Evolutionary conservation across 2,113 vertebrate species (phyloP).

Genomic region (Mesocricetus auratus): DNA sequence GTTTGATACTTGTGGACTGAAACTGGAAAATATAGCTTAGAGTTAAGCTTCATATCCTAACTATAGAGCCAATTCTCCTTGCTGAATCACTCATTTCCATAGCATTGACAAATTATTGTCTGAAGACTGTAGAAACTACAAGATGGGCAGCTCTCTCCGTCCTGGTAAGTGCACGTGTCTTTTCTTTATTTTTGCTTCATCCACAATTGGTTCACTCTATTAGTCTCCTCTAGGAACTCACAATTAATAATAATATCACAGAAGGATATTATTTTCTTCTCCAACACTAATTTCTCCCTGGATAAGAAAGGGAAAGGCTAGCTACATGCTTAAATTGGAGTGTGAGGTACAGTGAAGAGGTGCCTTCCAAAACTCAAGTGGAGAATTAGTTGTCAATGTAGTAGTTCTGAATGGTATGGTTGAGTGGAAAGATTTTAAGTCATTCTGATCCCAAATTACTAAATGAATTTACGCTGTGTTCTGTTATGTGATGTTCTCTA

Average conservation of each 20-base stretch:
- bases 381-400: neutral
- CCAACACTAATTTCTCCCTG: neutral
- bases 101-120: neutral
- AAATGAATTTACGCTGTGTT: neutral
- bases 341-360: neutral
- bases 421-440: neutral
- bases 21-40: neutral
- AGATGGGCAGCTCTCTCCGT: neutral
- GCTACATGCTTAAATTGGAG: neutral
- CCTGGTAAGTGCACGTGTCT: accelerated
- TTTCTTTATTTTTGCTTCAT: neutral
- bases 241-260: neutral
- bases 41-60: neutral
- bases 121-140: neutral
- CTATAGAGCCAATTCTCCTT: neutral
- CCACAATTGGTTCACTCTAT: neutral
- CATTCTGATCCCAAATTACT: neutral
- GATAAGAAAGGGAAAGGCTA: neutral
- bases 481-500: neutral
- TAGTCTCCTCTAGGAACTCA: neutral
- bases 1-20: neutral
- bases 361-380: neutral
- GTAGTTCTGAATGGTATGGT: neutral
- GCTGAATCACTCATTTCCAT: neutral
- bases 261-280: neutral